phyloP scores from a whole-genome alignment of 2,113 vertebrate genomes.

The Scartelaos histophorus region DNA sequence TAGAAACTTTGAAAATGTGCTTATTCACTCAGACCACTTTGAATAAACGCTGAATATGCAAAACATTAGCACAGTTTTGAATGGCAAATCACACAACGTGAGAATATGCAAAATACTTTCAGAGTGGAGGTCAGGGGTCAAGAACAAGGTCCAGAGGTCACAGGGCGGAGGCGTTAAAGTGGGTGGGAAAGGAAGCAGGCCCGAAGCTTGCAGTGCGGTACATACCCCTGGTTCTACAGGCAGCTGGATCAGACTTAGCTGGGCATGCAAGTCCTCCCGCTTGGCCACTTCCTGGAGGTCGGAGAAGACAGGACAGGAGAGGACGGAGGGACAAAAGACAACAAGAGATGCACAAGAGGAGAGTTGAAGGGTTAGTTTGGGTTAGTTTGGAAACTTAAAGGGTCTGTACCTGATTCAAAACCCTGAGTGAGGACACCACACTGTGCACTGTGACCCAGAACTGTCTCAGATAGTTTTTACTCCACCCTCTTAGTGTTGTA shows the following conservation, averaged over 20 bases:
- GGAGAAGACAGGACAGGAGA: constrained; percentile 51
- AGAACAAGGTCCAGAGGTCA: constrained; percentile 30
- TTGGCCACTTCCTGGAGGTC: constrained; percentile 91
- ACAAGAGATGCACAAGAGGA: constrained; percentile 44
- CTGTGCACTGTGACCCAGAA: no score
- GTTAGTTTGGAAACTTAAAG: not conserved
- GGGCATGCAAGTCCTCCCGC: constrained; percentile 93
- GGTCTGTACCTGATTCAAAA: no score
- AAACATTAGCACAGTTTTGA: not conserved
- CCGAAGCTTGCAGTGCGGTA: constrained; percentile 73
- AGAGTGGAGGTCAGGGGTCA: not conserved
- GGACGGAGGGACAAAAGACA: constrained; percentile 45
- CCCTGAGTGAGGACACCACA: no score
- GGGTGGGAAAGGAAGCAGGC: constrained; percentile 12
- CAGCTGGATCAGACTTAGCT: constrained; percentile 98
- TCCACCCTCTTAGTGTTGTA: no score
- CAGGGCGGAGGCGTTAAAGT: not conserved
- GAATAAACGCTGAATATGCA: not conserved
- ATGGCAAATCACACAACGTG: not conserved
- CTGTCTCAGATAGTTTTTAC: no score
- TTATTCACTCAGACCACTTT: not conserved
- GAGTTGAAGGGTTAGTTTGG: constrained; percentile 34
- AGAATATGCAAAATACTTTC: constrained; percentile 29
- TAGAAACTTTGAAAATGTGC: no score
- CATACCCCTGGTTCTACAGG: constrained; percentile 97